Evolutionary conservation across 2,797 vertebrate species (phyloP).

Genomic region (Hirundo rustica): DNA sequence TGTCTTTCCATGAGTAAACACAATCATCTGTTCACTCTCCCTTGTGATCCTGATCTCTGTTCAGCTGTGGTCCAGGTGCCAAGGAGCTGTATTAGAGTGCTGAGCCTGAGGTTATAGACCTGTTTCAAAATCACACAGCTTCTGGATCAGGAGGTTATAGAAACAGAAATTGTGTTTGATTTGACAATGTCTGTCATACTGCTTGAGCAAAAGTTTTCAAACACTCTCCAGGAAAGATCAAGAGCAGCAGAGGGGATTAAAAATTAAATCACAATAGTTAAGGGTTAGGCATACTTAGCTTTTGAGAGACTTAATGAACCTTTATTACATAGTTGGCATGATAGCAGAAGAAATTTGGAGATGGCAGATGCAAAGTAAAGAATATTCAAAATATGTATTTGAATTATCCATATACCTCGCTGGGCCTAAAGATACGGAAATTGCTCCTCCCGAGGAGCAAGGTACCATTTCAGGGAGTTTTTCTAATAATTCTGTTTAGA

Average conservation of each 20-base stretch:
- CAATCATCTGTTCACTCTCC: neutral
- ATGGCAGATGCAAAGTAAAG: neutral
- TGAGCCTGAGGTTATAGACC: neutral
- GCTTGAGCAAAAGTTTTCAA: neutral
- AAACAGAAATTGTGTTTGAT: neutral
- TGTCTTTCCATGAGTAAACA: neutral
- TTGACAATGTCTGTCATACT: neutral
- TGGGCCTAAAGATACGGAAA: neutral
- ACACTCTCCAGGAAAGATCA: neutral
- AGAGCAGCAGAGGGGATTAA: neutral
- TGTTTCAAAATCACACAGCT: neutral
- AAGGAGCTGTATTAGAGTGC: neutral
- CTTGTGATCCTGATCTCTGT: fast-evolving
- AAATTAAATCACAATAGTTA: neutral
- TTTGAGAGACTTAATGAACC: neutral
- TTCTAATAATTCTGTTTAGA: neutral
- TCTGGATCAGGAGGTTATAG: neutral
- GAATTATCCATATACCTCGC: neutral
- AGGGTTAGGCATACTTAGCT: neutral
- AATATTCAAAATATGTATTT: neutral
- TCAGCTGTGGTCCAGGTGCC: neutral
- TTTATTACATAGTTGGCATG: neutral
- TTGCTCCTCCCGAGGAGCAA: neutral
- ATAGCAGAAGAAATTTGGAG: neutral
- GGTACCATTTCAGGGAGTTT: neutral